phyloP scores from a whole-genome alignment of 2,113 vertebrate genomes.

The Pomatorhinus ruficollis region DNA sequence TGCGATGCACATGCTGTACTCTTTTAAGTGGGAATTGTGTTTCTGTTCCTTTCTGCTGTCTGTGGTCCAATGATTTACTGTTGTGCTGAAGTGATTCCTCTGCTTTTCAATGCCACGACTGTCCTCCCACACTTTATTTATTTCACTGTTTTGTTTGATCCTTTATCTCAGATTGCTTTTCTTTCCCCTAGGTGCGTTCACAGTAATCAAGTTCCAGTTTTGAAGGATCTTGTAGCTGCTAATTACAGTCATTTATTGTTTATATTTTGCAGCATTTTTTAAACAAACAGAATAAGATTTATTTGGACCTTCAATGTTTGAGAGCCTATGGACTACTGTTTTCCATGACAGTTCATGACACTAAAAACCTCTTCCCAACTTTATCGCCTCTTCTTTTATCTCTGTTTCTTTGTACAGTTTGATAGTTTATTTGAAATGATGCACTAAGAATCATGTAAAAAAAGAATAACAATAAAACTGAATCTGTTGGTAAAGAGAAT shows the following conservation, averaged over 20 bases:
- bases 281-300: conserved; percentile 18
- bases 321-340: conserved; percentile 50
- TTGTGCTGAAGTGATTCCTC: conserved; percentile 45
- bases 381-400: conserved; percentile 62
- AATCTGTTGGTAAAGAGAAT: conserved; percentile 89
- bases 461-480: conserved; percentile 89
- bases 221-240: conserved; percentile 72
- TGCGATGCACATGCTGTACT: not conserved
- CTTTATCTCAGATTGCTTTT: conserved; percentile 22
- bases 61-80: conserved; percentile 40
- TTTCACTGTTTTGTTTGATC: conserved; percentile 2
- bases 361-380: conserved; percentile 51
- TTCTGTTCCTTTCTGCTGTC: conserved; percentile 57
- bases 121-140: conserved; percentile 45
- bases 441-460: conserved; percentile 77
- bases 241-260: conserved; percentile 59
- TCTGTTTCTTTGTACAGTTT: conserved; percentile 69
- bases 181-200: conserved; percentile 26
- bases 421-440: conserved; percentile 72
- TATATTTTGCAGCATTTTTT: conserved; percentile 63
- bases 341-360: conserved; percentile 45
- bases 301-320: conserved; percentile 8
- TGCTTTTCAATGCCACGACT: conserved; percentile 10
- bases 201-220: conserved; percentile 63
- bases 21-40: conserved; percentile 27